Percentiles rank a stretch among this genome's conserved stretches.
These are phyloP conservation scores for Hydrophis major DNA, from an alignment of 2,797 vertebrate genomes.

Conservation along the genomic window DNA sequence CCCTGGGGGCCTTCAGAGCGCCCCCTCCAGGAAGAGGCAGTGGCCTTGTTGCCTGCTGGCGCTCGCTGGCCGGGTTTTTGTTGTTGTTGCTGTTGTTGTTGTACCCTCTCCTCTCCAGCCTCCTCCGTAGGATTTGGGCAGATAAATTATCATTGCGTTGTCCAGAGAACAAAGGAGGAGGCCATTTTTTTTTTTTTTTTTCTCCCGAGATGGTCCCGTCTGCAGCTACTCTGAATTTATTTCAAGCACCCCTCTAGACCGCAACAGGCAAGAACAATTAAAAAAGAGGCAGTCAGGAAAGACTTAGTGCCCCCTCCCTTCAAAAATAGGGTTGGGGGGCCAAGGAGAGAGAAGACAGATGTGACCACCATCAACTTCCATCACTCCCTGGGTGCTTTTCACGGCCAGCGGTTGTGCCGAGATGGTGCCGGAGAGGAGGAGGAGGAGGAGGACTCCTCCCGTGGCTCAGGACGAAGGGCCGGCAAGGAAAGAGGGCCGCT, in stretches of 20 bases:
- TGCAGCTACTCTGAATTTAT: not conserved
- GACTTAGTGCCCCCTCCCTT: accelerated
- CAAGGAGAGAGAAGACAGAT: not conserved
- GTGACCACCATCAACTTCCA: not conserved
- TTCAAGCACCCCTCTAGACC: not conserved
- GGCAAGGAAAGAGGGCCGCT: not conserved
- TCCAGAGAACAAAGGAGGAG: no score
- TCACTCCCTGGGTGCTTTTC: not conserved
- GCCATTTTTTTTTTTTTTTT: no score
- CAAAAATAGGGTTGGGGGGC: accelerated
- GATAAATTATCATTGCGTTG: no score
- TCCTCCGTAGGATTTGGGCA: not conserved
- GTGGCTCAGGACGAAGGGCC: not conserved
- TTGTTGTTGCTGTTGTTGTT: no score
- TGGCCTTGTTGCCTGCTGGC: not conserved
- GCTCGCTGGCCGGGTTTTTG: not conserved
- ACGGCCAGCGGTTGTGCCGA: accelerated
- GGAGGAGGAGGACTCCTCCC: no score
- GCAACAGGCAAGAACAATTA: not conserved
- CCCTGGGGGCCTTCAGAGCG: no score
- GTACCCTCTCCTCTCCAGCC: not conserved
- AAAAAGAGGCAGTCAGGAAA: not conserved
- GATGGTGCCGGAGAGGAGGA: not conserved
- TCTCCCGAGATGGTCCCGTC: not conserved
- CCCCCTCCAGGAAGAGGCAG: not conserved